Evolutionary conservation across 2,888 invertebrate species (phyloP), one percentile per base, ranked within the genome.

Genomic region (Perizoma affinitatum): DNA sequence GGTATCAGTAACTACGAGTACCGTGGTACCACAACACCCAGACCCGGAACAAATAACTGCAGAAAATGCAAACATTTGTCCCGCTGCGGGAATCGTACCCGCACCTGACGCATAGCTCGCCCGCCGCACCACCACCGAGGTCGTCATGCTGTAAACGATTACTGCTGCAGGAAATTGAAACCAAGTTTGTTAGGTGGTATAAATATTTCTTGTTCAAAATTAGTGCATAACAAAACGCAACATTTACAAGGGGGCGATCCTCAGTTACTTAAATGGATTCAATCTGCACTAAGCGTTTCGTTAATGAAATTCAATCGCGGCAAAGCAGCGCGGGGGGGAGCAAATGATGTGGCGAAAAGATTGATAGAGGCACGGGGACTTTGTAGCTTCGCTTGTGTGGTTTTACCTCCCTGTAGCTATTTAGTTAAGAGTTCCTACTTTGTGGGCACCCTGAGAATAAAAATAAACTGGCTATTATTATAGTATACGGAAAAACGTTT

Each of bases 281-380:
- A 91, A 91, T 91, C 88, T 86, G 86, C 83, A 87, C 90, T 91
- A 91, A 91, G 90, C 91, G 91, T 86, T 90, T 80, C 86, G 86
- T 89, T 92, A 92, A 91, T 91, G 91, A 90, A 91, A 91, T 90
- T 90, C 91, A 91, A 92, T 91, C 88, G 88, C 75, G 80, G 83
- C 76, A 78, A 72, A 71, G 82, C 75, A 38, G 79, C 75, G 85
- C 82, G 85, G 88, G 86, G 87, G 88, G 86, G 88, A 87, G 88
- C 90, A 90, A 92, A 92, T 90, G 91, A 91, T 90, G 91, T 90
- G 91, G 91, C 86, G 86, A 86, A 85, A 87, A 91, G 91, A 91
- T 91, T 90, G 91, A 92, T 91, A 79, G 87, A 80, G 76, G 73
- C 69, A 63, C 66, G 58, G 73, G 66, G 72, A 67, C 69, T 7